These are phyloP conservation scores for Atta texana DNA, from an alignment of 1,140 invertebrate genomes.

Conservation along the genomic window DNA sequence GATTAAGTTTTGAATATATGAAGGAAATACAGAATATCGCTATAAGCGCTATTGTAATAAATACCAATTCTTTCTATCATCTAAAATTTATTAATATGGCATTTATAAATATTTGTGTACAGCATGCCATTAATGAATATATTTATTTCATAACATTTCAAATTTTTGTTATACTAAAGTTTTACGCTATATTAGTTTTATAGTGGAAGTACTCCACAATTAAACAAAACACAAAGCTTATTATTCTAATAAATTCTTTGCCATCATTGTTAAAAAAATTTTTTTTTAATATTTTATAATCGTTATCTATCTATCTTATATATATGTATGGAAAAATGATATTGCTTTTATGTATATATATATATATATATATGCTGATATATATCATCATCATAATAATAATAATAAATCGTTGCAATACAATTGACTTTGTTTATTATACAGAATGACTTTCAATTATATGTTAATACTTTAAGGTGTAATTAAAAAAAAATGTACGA, in stretches of 20 bases:
- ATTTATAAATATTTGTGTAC: constrained; percentile 14
- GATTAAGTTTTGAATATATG: neutral
- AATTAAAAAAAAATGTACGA: neutral
- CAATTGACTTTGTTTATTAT: constrained; percentile 18
- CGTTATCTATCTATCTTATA: constrained; percentile 16
- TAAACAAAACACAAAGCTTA: neutral
- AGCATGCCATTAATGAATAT: neutral
- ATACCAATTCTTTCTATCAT: constrained; percentile 18
- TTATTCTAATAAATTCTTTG: neutral
- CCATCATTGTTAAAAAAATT: neutral
- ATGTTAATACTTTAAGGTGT: neutral
- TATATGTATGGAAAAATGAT: neutral
- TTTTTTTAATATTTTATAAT: constrained; percentile 49
- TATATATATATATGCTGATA: neutral
- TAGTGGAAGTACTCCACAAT: neutral
- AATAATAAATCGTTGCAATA: constrained; percentile 47
- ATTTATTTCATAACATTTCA: constrained; percentile 25
- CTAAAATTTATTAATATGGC: neutral
- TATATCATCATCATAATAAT: constrained; percentile 32
- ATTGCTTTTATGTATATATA: constrained; percentile 21
- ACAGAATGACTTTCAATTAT: neutral
- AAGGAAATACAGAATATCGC: neutral
- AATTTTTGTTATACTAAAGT: constrained; percentile 6
- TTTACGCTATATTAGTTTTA: neutral
- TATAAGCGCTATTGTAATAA: neutral